Percentiles rank a stretch among this genome's conserved stretches.
phyloP scores from a whole-genome alignment of 2,113 vertebrate species.

The Aegotheles bennettii region DNA sequence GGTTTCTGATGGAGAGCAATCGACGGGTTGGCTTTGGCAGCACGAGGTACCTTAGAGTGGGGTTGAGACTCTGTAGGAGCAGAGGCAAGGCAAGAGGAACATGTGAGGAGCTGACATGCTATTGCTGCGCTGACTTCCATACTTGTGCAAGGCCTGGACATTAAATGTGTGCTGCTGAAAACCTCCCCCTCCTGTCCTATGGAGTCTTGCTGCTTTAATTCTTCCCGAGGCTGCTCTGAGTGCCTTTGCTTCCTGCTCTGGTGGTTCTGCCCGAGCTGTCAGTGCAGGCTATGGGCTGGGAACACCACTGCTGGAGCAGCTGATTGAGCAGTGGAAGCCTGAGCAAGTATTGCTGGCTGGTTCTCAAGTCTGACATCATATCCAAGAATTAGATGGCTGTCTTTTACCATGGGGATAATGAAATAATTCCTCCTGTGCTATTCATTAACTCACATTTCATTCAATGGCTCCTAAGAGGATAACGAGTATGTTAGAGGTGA shows the following conservation, averaged over 20 bases:
- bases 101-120: not conserved
- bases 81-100: not conserved
- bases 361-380: conserved; percentile 50
- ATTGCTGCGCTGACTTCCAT: not conserved
- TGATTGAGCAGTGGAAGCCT: not conserved
- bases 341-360: conserved; percentile 5
- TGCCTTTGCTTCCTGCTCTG: not conserved
- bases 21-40: not conserved
- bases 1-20: not conserved
- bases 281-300: not conserved
- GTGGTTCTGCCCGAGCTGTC: not conserved
- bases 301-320: not conserved
- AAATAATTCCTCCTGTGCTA: conserved; percentile 43
- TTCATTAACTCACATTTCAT: conserved; percentile 62
- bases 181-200: not conserved
- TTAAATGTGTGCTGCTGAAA: not conserved
- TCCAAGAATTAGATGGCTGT: conserved; percentile 36
- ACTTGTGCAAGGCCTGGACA: not conserved
- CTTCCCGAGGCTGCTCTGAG: not conserved
- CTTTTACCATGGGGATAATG: conserved; percentile 41
- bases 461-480: conserved; percentile 21
- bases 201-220: not conserved
- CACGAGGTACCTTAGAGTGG: not conserved
- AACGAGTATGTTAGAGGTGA: not conserved
- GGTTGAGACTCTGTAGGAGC: not conserved